These are phyloP conservation scores for Drosophila anomalata DNA, from an alignment of 2,888 invertebrate species.

Conservation along the genomic window DNA sequence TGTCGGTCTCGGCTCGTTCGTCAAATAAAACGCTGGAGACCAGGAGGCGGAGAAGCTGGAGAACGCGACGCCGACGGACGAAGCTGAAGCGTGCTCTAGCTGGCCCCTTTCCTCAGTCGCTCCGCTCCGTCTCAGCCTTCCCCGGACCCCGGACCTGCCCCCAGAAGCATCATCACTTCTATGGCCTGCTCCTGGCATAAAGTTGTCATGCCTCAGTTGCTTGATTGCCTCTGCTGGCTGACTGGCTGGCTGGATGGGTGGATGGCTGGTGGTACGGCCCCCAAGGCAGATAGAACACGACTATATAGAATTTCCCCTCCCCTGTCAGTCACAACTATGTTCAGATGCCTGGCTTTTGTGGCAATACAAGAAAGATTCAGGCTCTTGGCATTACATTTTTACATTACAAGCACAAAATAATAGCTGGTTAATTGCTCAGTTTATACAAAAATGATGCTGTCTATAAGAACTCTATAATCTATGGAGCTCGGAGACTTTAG, in stretches of 20 bases:
- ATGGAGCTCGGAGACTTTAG: no score
- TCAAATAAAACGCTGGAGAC: slow-evolving; percentile 38
- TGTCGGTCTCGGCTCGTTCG: slow-evolving; percentile 37
- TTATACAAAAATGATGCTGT: no score
- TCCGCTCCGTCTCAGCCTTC: not conserved
- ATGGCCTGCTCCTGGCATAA: slow-evolving; percentile 69
- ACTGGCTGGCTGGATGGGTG: slow-evolving; percentile 53
- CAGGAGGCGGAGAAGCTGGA: slow-evolving; percentile 3
- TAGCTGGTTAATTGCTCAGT: no score
- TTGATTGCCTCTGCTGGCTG: slow-evolving; percentile 75
- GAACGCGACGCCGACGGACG: slow-evolving; percentile 2
- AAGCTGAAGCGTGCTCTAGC: slow-evolving; percentile 21
- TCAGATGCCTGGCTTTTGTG: slow-evolving; percentile 1
- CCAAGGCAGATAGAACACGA: not conserved
- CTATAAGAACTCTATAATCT: no score
- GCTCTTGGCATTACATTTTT: no score
- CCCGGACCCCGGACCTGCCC: not conserved
- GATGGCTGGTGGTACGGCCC: slow-evolving; percentile 8
- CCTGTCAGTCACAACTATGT: not conserved
- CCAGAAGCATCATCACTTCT: slow-evolving; percentile 40
- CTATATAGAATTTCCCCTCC: slow-evolving; percentile 1
- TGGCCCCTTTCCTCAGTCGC: not conserved
- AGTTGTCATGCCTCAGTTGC: slow-evolving; percentile 78
- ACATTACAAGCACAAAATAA: not conserved
- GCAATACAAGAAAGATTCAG: not conserved